Percentiles rank a stretch among this genome's conserved stretches.
Evolutionary conservation across 2,797 vertebrate species (phyloP).

Genomic region (Sphenopsis melanotis): DNA sequence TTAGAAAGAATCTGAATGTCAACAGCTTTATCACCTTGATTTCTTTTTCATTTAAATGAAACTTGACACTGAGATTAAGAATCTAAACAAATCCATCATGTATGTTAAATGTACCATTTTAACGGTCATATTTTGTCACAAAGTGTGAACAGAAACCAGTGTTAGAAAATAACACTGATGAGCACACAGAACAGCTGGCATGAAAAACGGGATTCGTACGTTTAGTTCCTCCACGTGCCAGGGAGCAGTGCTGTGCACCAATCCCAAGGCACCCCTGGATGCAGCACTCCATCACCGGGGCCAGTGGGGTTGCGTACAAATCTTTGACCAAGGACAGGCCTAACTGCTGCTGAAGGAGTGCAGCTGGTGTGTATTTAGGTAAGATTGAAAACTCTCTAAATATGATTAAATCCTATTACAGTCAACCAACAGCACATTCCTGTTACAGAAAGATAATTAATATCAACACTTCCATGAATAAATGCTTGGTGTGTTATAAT

Average conservation of each 20-base stretch:
- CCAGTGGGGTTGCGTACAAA: neutral
- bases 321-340: neutral
- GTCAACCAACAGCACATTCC: neutral
- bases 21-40: neutral
- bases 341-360: neutral
- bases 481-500: neutral
- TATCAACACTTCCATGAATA: neutral
- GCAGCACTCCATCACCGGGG: neutral
- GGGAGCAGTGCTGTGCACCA: neutral
- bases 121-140: neutral
- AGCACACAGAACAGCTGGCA: accelerated
- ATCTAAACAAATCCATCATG: neutral
- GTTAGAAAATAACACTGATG: neutral
- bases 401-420: neutral
- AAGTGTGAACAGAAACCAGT: neutral
- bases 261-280: neutral
- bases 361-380: neutral
- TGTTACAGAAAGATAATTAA: neutral
- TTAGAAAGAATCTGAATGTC: neutral
- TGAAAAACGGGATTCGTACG: accelerated
- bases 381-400: neutral
- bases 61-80: neutral
- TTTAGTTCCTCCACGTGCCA: neutral
- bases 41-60: neutral
- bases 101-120: neutral